These are phyloP conservation scores for Ceratotherium simum DNA, from an alignment of 2,113 vertebrate genomes.

Conservation along the genomic window DNA sequence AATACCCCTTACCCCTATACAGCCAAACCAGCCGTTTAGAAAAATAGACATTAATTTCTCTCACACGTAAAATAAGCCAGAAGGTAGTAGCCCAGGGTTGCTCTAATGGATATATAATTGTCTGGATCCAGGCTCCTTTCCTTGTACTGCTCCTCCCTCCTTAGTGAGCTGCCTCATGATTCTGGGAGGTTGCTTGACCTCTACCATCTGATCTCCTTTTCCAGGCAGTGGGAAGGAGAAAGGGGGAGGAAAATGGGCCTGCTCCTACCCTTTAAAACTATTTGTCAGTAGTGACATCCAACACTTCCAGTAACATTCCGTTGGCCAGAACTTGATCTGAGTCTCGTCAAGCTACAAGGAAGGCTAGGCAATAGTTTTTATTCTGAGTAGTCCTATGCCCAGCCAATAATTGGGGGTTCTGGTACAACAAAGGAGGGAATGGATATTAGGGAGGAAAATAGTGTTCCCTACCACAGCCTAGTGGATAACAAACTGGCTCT, in stretches of 20 bases:
- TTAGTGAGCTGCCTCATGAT: neutral
- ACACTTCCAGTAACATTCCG: neutral
- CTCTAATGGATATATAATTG: fast-evolving
- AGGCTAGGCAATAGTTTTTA: neutral
- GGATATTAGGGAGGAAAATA: neutral
- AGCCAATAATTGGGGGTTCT: neutral
- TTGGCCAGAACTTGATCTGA: neutral
- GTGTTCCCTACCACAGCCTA: neutral
- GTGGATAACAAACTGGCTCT: neutral
- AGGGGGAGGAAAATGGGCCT: neutral
- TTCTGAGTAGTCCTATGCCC: neutral
- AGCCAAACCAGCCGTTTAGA: neutral
- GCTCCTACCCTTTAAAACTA: neutral
- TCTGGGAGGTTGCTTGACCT: neutral
- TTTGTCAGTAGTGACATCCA: neutral
- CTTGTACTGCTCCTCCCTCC: fast-evolving
- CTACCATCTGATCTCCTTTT: neutral
- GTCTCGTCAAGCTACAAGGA: neutral
- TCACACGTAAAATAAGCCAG: neutral
- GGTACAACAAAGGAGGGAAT: neutral
- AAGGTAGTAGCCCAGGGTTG: neutral
- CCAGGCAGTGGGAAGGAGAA: neutral
- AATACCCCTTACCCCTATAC: neutral
- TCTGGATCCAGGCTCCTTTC: neutral
- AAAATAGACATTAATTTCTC: neutral